Conservation (phyloP, 2,888 invertebrate species). For the Caprella mutica region DNA sequence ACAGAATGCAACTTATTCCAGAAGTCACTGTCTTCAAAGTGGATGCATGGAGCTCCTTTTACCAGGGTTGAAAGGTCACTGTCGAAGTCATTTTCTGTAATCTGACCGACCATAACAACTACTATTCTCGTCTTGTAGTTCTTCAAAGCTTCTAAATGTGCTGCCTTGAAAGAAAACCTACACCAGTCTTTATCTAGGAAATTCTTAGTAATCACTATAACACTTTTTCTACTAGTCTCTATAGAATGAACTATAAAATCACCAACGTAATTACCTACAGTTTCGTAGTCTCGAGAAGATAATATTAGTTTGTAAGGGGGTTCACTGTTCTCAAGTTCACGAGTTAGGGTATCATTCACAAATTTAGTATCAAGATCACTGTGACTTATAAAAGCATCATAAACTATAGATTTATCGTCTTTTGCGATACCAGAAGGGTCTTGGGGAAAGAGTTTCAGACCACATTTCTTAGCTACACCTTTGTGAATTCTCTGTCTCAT, state of each 20-base stretch:
- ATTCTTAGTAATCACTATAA: conserved; percentile 75
- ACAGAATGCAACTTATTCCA: conserved; percentile 85
- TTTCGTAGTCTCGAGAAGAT: conserved; percentile 82
- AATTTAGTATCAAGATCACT: conserved; percentile 85
- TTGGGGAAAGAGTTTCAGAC: conserved; percentile 26
- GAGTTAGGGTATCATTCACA: conserved; percentile 75
- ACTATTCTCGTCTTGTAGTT: conserved; percentile 58
- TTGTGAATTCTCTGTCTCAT: conserved; percentile 22
- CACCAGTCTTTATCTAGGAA: conserved; percentile 82
- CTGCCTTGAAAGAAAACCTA: conserved; percentile 75
- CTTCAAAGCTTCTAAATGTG: conserved; percentile 69
- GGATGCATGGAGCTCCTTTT: conserved; percentile 68
- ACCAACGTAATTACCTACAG: conserved; percentile 65
- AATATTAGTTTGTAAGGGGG: conserved; percentile 71
- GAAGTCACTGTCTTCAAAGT: conserved; percentile 81
- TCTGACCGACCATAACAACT: conserved; percentile 68
- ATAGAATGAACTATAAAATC: conserved; percentile 60
- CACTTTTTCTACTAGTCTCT: conserved; percentile 68
- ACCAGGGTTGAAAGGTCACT: conserved; percentile 73
- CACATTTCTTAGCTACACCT: conserved; percentile 25
- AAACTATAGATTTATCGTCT: conserved; percentile 49
- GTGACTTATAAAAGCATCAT: conserved; percentile 92
- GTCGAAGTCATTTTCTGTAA: conserved; percentile 52
- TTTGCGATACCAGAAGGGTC: conserved; percentile 15
- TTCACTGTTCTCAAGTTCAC: conserved; percentile 69